A percentile compares a stretch with the other conserved stretches of the same genome.
These are phyloP conservation scores for Melinaea menophilus DNA, from an alignment of 2,888 invertebrate genomes.

Conservation along the genomic window DNA sequence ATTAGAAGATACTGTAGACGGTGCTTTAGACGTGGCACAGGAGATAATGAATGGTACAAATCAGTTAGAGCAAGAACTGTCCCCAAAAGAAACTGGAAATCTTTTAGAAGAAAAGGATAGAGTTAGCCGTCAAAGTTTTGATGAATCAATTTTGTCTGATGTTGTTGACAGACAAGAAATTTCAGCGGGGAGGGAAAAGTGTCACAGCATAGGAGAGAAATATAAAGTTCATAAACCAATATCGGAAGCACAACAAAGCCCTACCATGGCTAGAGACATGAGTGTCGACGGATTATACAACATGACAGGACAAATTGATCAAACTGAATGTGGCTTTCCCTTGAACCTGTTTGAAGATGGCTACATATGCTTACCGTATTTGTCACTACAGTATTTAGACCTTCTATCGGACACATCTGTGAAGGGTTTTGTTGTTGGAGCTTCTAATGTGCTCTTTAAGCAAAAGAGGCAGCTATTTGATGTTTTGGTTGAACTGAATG, in stretches of 20 bases:
- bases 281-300: slow-evolving; percentile 80
- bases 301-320: slow-evolving; percentile 82
- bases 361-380: slow-evolving; percentile 95
- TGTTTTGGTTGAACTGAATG: slow-evolving; percentile 93
- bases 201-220: slow-evolving; percentile 73
- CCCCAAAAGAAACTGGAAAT: slow-evolving; percentile 66
- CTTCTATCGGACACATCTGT: slow-evolving; percentile 92
- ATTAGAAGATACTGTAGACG: slow-evolving; percentile 44
- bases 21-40: slow-evolving; percentile 43
- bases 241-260: slow-evolving; percentile 68
- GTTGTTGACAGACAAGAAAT: slow-evolving; percentile 61
- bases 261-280: slow-evolving; percentile 83
- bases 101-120: slow-evolving; percentile 67
- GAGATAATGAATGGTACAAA: slow-evolving; percentile 53
- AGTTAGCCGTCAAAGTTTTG: slow-evolving; percentile 67
- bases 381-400: slow-evolving; percentile 96
- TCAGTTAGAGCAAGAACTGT: slow-evolving; percentile 54
- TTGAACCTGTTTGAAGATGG: slow-evolving; percentile 93
- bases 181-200: slow-evolving; percentile 61
- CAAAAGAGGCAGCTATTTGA: slow-evolving; percentile 96
- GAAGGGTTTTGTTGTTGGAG: slow-evolving; percentile 92
- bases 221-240: slow-evolving; percentile 62
- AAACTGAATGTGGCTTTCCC: slow-evolving; percentile 91
- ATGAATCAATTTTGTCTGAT: slow-evolving; percentile 60
- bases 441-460: slow-evolving; percentile 98